Conservation (phyloP, 1,140 invertebrate genomes). For the Steinernema khuongi region DNA sequence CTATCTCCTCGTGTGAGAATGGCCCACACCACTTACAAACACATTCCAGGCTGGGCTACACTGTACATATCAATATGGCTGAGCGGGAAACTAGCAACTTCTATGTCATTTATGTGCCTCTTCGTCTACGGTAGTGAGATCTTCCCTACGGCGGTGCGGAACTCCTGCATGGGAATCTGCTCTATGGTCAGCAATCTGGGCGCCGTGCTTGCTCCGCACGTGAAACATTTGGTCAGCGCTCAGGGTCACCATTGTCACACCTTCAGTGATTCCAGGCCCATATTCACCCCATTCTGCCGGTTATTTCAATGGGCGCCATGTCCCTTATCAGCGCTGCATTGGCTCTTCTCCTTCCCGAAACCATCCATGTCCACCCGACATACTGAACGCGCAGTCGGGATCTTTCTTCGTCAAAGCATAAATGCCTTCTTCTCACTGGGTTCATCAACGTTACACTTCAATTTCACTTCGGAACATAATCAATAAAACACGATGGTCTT, state of each 20-base stretch:
- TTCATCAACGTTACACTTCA: too few relatives aligned
- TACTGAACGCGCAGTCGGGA: neutral
- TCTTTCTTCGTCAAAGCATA: neutral
- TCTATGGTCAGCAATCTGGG: neutral
- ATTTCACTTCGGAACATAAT: neutral
- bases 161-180: neutral
- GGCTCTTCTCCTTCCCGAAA: neutral
- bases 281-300: neutral
- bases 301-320: neutral
- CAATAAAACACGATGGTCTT: slow-evolving; percentile 1
- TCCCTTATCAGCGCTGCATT: neutral
- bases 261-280: neutral
- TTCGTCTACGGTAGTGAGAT: neutral
- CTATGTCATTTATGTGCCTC: neutral
- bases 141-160: neutral
- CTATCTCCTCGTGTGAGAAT: too few relatives aligned
- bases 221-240: neutral
- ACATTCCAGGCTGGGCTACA: neutral
- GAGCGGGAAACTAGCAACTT: neutral
- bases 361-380: neutral
- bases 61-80: neutral
- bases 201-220: neutral
- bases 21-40: too few relatives aligned
- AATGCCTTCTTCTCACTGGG: too few relatives aligned
- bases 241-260: neutral